phyloP scores from a whole-genome alignment of 2,113 vertebrate species.

The Pycnonotus jocosus region DNA sequence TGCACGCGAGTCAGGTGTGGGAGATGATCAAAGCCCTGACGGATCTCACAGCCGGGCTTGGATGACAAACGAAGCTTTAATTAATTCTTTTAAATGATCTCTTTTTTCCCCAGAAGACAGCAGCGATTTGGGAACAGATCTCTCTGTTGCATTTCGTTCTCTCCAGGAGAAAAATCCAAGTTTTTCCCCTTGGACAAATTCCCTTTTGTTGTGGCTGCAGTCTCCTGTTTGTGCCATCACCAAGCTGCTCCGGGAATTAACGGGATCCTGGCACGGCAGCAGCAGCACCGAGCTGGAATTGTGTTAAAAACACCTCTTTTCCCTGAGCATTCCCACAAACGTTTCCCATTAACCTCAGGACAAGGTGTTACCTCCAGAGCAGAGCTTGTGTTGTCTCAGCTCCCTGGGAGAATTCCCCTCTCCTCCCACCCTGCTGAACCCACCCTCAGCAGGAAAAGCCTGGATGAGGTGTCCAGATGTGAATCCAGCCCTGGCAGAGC shows the following conservation, averaged over 20 bases:
- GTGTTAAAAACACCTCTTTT: neutral
- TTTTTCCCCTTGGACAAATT: neutral
- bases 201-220: neutral
- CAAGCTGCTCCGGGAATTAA: rapidly evolving
- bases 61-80: neutral
- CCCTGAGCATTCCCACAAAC: neutral
- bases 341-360: neutral
- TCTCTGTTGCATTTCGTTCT: rapidly evolving
- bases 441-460: neutral
- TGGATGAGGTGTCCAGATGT: neutral
- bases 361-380: neutral
- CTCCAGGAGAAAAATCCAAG: neutral
- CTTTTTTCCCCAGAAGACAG: neutral
- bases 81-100: neutral
- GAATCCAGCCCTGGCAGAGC: neutral
- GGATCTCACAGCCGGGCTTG: neutral
- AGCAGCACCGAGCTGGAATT: neutral
- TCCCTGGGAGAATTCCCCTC: neutral
- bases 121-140: neutral
- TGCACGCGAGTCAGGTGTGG: constrained; percentile 12
- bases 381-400: neutral
- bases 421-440: neutral
- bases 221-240: neutral
- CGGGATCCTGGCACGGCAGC: neutral
- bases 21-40: neutral